A percentile compares a stretch with the other conserved stretches of the same genome.
phyloP scores from a whole-genome alignment of 2,113 vertebrate genomes.

The Vireo altiloquus region DNA sequence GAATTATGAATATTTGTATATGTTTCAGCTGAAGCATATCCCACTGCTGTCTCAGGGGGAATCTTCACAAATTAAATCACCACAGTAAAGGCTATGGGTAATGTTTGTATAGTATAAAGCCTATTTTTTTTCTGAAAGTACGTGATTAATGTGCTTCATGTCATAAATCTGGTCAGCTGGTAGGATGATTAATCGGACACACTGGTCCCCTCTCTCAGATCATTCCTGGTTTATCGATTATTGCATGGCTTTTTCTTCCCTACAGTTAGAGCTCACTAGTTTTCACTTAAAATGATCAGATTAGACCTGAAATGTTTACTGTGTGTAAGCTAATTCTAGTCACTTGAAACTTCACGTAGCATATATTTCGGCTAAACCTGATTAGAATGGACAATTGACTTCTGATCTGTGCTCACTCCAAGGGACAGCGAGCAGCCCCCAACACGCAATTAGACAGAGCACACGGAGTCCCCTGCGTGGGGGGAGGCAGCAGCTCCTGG shows the following conservation, averaged over 20 bases:
- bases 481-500: constrained; percentile 4
- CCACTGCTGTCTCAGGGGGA: background rate
- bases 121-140: background rate
- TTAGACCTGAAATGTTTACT: constrained; percentile 68
- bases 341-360: constrained; percentile 35
- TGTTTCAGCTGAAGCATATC: background rate
- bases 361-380: constrained; percentile 19
- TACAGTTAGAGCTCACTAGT: constrained; percentile 25
- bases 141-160: background rate
- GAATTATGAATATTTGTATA: constrained; percentile 2
- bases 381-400: constrained; percentile 65
- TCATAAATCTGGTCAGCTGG: constrained; percentile 10
- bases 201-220: background rate
- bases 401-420: constrained; percentile 43
- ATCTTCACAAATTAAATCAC: constrained; percentile 10
- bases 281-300: constrained; percentile 55
- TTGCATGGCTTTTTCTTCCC: background rate
- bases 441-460: background rate
- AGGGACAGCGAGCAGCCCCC: background rate
- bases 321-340: constrained; percentile 53
- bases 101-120: background rate
- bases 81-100: background rate
- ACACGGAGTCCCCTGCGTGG: fast-evolving
- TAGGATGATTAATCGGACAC: background rate
- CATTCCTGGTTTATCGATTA: constrained; percentile 13